These are phyloP conservation scores for Toxotes chatareus DNA, from an alignment of 2,113 vertebrate genomes.

Conservation along the genomic window DNA sequence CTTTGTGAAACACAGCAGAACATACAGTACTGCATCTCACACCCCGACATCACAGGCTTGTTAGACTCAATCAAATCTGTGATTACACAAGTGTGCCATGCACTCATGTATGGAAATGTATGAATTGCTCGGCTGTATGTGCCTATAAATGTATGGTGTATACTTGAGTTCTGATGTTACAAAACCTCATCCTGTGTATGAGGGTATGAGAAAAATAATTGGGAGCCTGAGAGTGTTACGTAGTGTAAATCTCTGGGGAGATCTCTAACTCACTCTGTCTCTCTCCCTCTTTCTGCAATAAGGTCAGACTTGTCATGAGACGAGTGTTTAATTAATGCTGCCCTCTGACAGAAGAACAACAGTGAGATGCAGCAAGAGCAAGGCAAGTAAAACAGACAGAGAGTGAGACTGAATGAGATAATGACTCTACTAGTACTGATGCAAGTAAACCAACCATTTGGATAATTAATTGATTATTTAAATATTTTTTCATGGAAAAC, in stretches of 20 bases:
- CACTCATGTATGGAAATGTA: not conserved
- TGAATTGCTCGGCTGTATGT: not conserved
- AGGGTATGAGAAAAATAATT: slow-evolving; percentile 44
- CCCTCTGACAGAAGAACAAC: slow-evolving; percentile 32
- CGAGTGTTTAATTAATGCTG: slow-evolving; percentile 54
- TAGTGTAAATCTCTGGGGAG: slow-evolving; percentile 32
- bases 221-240: slow-evolving; percentile 29
- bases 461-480: not conserved
- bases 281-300: slow-evolving; percentile 20
- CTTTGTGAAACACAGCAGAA: slow-evolving; percentile 1
- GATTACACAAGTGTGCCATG: not conserved
- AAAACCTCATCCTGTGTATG: slow-evolving; percentile 1
- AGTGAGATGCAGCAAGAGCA: slow-evolving; percentile 16
- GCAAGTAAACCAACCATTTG: not conserved
- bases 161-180: not conserved
- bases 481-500: not conserved
- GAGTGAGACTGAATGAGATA: slow-evolving; percentile 17
- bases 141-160: not conserved
- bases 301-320: slow-evolving; percentile 54
- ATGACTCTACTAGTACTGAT: slow-evolving; percentile 2
- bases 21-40: not conserved
- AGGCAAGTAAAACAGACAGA: slow-evolving; percentile 29
- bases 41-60: slow-evolving; percentile 24
- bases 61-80: slow-evolving; percentile 14
- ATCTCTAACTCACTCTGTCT: slow-evolving; percentile 9